Base-by-base conservation (phyloP, 2,113 vertebrate species). In the Rhipidura dahli region DNA sequence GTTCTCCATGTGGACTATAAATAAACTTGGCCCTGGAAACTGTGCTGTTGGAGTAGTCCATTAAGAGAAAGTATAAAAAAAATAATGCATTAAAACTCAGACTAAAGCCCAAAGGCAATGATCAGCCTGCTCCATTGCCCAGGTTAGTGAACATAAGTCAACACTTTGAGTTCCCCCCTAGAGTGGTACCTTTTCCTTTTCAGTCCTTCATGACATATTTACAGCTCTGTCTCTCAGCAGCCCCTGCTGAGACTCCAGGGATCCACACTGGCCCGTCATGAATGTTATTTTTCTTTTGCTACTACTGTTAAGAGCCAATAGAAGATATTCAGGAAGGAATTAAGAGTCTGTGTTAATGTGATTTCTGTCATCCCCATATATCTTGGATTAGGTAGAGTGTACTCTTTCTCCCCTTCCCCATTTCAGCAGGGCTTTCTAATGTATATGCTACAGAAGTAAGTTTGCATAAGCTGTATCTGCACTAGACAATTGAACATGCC, bases 281-380 rank as follows among this genome's bases (percentile, higher is more conserved):
- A 85, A 80, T 50, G 64, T 59, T 89, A 66, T 75, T 90, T 70
- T 83, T 78, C 86, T 92, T 75, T 39, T 78, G 35, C 35, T 92
- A 44, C 83, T 83, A 27, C 76, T 87, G 64, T 54, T 66, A 59
- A 94, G 72, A 94, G 57, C n/a, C 82, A 90, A 71, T 18, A 88
- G 75, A 87, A 91, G 37, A 90, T 76, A 94, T 42, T 76, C 66
- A 93, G 84, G 37, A 85, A 96, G 45, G 85, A 88, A 94, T 83
- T 69, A 90, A 69, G 39, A 78, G 31, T 42, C 40, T 60, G 31
- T 75, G 73, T 87, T 87, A 87, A 93, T 85, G 85, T 73, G 44
- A 93, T 92, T 91, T 91, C 87, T 94, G 94, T 85, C 90, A 95
- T 79, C 61, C 21, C 42, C 42, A 79, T 79, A 44, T 44, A 85